Evolutionary conservation across 2,797 vertebrate genomes (phyloP).

Genomic region (Sebastes glaucus): DNA sequence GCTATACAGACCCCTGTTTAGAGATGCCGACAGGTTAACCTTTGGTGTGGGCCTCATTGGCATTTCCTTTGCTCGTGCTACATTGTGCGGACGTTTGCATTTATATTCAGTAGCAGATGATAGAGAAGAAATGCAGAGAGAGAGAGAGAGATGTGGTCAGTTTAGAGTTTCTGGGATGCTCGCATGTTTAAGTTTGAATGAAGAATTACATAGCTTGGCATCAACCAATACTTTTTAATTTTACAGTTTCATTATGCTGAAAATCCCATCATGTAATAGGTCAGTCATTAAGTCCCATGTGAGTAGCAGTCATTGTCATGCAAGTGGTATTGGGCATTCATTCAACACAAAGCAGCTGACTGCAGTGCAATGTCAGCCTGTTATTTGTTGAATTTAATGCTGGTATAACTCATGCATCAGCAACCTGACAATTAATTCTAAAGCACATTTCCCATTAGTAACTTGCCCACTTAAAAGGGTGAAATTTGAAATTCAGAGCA

Average conservation of each 20-base stretch:
- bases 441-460: constrained; percentile 3
- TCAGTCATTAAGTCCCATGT: constrained; percentile 5
- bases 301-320: constrained; percentile 14
- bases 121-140: constrained; percentile 30
- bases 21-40: constrained; percentile 79
- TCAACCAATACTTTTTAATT: neutral
- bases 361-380: constrained; percentile 28
- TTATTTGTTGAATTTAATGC: constrained; percentile 39
- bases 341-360: constrained; percentile 43
- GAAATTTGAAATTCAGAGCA: neutral
- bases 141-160: neutral
- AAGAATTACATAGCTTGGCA: neutral
- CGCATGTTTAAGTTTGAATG: neutral
- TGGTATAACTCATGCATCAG: constrained; percentile 39
- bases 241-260: constrained; percentile 10
- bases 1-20: constrained; percentile 68
- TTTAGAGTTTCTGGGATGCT: neutral
- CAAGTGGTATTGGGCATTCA: constrained; percentile 26
- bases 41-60: constrained; percentile 76
- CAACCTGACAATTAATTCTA: constrained; percentile 18
- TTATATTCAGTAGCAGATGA: constrained; percentile 62
- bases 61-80: constrained; percentile 66
- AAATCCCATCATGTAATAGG: constrained; percentile 16
- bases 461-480: neutral
- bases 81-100: constrained; percentile 47